Percentiles rank a stretch among this genome's conserved stretches.
Evolutionary conservation across 2,888 invertebrate genomes (phyloP).

Genomic region (Stenchaetothrips biformis): DNA sequence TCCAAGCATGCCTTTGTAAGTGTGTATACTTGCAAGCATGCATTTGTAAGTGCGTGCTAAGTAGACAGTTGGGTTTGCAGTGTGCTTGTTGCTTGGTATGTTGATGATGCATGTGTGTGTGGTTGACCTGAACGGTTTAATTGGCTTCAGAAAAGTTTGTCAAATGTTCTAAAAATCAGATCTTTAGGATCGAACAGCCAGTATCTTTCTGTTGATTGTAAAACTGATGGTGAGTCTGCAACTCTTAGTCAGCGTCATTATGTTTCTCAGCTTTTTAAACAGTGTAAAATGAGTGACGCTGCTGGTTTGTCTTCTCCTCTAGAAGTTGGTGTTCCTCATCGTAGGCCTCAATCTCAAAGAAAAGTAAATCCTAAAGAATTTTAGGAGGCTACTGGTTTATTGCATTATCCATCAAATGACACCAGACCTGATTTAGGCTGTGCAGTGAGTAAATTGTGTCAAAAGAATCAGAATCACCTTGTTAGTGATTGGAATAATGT

Average conservation of each 20-base stretch:
- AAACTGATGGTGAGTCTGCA: neutral
- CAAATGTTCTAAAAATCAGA: neutral
- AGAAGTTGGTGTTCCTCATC: neutral
- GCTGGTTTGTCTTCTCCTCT: neutral
- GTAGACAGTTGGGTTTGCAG: no score
- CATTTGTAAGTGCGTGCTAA: no score
- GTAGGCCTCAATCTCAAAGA: no score
- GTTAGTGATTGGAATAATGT: neutral
- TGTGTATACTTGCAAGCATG: no score
- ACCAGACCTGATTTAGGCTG: constrained; percentile 34
- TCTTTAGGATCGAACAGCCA: neutral
- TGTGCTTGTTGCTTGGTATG: neutral
- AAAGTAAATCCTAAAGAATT: constrained; percentile 11
- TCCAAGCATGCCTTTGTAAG: no score
- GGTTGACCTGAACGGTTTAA: neutral
- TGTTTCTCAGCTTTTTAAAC: neutral
- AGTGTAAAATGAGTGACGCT: neutral
- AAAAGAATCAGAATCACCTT: neutral
- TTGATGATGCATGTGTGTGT: neutral
- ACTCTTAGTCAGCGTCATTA: neutral
- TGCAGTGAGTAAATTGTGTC: constrained; percentile 19
- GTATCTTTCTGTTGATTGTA: neutral
- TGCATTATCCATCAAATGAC: constrained; percentile 28
- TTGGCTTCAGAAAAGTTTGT: neutral
- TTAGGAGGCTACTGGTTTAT: constrained; percentile 22